phyloP scores from a whole-genome alignment of 2,888 invertebrate species.

The Zaprionus bogoriensis region DNA sequence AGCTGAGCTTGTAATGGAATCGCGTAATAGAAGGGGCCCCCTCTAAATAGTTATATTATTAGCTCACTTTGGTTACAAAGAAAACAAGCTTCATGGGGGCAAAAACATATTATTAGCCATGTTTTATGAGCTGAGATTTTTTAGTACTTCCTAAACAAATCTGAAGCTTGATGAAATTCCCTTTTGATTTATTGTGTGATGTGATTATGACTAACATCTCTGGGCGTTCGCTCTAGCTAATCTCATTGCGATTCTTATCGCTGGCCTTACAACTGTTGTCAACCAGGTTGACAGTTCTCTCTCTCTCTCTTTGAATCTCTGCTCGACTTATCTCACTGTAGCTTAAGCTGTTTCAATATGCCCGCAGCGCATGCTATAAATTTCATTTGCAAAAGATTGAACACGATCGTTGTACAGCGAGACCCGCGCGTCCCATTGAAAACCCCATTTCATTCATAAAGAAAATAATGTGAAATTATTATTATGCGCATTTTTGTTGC shows the following conservation, averaged over 20 bases:
- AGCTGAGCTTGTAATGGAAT: not conserved
- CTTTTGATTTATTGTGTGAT: not conserved
- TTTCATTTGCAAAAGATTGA: not conserved
- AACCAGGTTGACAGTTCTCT: not conserved
- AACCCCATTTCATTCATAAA: slow-evolving; percentile 39
- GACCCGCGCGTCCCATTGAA: slow-evolving; percentile 27
- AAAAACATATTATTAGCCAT: not conserved
- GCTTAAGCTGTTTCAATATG: not conserved
- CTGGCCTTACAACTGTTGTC: too few relatives aligned
- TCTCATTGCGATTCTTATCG: not conserved
- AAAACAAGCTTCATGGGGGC: not conserved
- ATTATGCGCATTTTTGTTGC: slow-evolving; percentile 13
- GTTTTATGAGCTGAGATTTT: not conserved
- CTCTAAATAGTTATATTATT: not conserved
- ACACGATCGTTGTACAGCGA: not conserved
- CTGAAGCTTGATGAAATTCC: not conserved
- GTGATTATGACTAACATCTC: not conserved
- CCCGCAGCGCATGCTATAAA: not conserved
- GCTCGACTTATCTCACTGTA: not conserved
- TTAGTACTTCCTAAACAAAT: not conserved
- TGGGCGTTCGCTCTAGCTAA: not conserved
- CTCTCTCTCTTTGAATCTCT: not conserved
- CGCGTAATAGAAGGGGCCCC: not conserved
- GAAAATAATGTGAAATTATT: slow-evolving; percentile 58
- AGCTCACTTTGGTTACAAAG: not conserved